phyloP scores from a whole-genome alignment of 2,888 invertebrate genomes.

The Cheilosia vernalis region DNA sequence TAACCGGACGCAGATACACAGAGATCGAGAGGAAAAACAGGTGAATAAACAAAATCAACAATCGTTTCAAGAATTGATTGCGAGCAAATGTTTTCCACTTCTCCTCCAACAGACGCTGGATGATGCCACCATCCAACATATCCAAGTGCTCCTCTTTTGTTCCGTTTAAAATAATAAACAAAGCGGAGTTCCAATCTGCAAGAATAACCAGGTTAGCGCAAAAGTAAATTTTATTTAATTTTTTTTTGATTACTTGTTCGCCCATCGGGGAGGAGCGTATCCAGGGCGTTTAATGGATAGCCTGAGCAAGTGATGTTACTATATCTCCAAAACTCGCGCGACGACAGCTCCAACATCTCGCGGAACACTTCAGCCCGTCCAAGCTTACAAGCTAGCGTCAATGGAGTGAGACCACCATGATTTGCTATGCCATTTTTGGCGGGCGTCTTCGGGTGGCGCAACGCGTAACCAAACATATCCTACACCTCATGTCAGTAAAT shows the following conservation, averaged over 20 bases:
- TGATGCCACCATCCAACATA: constrained; percentile 99
- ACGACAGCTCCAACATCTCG: constrained; percentile 98
- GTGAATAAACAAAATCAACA: constrained; percentile 94
- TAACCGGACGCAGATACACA: constrained; percentile 93
- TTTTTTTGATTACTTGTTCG: constrained; percentile 89
- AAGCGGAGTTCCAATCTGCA: constrained; percentile 98
- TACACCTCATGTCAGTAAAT: constrained; percentile 80
- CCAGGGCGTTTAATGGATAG: constrained; percentile 97
- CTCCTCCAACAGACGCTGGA: constrained; percentile 97
- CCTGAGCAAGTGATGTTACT: constrained; percentile 99
- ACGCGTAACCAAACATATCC: constrained; percentile 99
- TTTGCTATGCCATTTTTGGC: constrained; percentile 97
- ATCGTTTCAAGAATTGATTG: constrained; percentile 95
- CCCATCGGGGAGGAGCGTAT: constrained; percentile 97
- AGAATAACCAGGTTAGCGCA: neutral
- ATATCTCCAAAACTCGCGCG: constrained; percentile 98
- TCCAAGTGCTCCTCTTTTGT: constrained; percentile 99
- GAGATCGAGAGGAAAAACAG: constrained; percentile 94
- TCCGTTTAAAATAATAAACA: constrained; percentile 98
- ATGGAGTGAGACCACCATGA: constrained; percentile 94
- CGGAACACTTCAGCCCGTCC: constrained; percentile 98
- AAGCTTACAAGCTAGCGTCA: constrained; percentile 97
- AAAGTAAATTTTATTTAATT: neutral
- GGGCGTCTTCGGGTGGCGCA: constrained; percentile 96
- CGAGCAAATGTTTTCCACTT: constrained; percentile 99